Evolutionary conservation across 2,113 vertebrate species (phyloP).

Genomic region (Struthidea cinerea): DNA sequence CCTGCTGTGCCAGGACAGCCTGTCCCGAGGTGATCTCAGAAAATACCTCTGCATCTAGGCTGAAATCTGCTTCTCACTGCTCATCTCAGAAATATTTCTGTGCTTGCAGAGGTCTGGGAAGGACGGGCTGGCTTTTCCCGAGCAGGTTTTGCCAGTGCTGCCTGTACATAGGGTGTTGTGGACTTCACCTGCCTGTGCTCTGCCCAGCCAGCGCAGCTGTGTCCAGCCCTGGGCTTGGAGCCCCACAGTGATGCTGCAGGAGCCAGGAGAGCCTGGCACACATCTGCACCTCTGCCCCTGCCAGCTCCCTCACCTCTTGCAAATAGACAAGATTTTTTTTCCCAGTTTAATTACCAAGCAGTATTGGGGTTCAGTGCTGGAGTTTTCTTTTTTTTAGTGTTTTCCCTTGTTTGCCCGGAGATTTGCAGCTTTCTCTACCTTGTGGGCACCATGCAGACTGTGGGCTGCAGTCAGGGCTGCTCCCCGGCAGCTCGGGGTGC

Average conservation of each 20-base stretch:
- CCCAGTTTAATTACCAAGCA: rapidly evolving
- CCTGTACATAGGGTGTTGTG: rapidly evolving
- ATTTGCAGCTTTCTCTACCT: background rate
- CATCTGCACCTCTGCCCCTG: background rate
- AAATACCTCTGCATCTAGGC: background rate
- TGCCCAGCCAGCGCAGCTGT: background rate
- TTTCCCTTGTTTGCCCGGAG: background rate
- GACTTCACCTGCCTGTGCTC: background rate
- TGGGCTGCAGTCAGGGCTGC: background rate
- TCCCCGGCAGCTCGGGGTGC: background rate
- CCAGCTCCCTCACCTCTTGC: background rate
- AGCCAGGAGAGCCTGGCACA: background rate
- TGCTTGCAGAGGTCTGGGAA: background rate
- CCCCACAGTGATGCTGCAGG: background rate
- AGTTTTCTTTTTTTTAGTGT: background rate
- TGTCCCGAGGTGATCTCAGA: rapidly evolving
- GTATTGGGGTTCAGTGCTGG: background rate
- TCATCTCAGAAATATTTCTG: background rate
- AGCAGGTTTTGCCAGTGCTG: background rate
- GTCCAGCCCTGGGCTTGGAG: background rate
- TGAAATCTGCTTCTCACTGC: background rate
- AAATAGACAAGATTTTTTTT: background rate
- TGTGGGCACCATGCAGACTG: rapidly evolving
- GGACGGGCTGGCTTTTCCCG: background rate
- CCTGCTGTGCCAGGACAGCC: background rate